These are phyloP conservation scores for Hippocampus zosterae DNA, from an alignment of 2,113 vertebrate genomes.

Conservation along the genomic window DNA sequence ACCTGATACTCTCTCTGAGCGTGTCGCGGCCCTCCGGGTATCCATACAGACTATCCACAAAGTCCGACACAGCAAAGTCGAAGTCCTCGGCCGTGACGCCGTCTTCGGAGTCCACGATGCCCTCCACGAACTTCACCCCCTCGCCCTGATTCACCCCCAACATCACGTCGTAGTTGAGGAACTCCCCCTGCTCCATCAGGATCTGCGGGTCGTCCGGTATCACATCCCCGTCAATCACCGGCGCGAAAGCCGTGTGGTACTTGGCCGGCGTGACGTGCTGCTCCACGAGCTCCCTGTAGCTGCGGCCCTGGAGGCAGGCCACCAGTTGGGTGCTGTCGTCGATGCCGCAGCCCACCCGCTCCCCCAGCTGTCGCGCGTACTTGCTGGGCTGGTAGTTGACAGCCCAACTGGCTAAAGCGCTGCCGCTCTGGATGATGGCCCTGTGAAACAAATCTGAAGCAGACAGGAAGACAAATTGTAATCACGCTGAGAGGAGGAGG, in stretches of 20 bases:
- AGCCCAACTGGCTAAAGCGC: constrained; percentile 96
- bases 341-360: constrained; percentile 91
- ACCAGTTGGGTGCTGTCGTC: constrained; percentile 88
- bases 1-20: constrained; percentile 86
- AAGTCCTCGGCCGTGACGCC: constrained; percentile 89
- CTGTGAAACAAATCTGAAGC: constrained; percentile 93
- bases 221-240: constrained; percentile 94
- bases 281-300: constrained; percentile 88
- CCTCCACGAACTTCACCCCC: constrained; percentile 91
- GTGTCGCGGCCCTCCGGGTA: constrained; percentile 91
- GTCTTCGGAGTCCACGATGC: constrained; percentile 88
- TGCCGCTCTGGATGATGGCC: constrained; percentile 97
- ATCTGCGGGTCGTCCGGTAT: constrained; percentile 98
- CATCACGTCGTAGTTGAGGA: constrained; percentile 98
- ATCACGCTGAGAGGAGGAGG: not conserved
- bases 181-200: constrained; percentile 98
- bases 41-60: constrained; percentile 92
- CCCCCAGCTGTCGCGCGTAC: constrained; percentile 87
- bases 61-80: constrained; percentile 91
- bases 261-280: constrained; percentile 87
- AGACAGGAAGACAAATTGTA: constrained; percentile 35
- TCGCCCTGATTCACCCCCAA: constrained; percentile 96
- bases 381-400: constrained; percentile 98
- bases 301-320: constrained; percentile 87
- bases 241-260: constrained; percentile 97